Conservation (phyloP, 2,113 vertebrate genomes). For the Daphoenositta chrysoptera region DNA sequence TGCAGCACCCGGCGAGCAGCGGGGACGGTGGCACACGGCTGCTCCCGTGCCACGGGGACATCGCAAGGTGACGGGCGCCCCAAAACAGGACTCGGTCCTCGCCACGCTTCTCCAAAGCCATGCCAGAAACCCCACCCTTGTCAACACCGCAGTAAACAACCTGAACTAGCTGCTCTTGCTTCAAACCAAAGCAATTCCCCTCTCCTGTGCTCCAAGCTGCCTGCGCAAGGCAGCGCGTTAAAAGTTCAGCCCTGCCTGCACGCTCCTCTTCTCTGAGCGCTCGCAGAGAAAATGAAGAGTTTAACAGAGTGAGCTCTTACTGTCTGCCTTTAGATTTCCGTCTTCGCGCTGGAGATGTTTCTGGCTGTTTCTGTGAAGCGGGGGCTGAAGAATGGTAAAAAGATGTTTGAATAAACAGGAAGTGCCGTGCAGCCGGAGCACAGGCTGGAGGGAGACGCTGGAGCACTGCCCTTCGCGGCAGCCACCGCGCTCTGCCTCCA, state of each 20-base stretch:
- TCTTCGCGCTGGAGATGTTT: constrained; percentile 73
- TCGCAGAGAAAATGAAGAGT: constrained; percentile 75
- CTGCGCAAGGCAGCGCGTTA: background rate
- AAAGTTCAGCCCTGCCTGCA: constrained; percentile 68
- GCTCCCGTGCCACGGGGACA: background rate
- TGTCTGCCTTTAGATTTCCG: constrained; percentile 76
- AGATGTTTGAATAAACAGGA: constrained; percentile 98
- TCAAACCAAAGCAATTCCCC: constrained; percentile 3
- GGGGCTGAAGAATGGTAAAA: constrained; percentile 84
- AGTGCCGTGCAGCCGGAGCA: constrained; percentile 85
- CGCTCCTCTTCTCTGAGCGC: constrained; percentile 39
- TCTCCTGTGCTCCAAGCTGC: constrained; percentile 18
- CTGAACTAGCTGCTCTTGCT: constrained; percentile 41
- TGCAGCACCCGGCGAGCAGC: background rate
- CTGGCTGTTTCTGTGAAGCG: constrained; percentile 84
- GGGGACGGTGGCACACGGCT: background rate
- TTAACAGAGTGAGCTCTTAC: constrained; percentile 71
- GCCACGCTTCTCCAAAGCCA: background rate
- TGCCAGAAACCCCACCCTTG: constrained; percentile 1
- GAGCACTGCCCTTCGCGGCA: constrained; percentile 81
- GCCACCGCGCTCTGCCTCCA: constrained; percentile 73
- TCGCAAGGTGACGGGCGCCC: background rate
- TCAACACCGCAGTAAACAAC: constrained; percentile 50
- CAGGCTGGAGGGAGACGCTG: constrained; percentile 83
- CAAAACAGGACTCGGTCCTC: background rate